Percentiles rank a stretch among this genome's conserved stretches.
Conservation (phyloP, 2,113 vertebrate species). For the Mesoclemmys tuberculata region DNA sequence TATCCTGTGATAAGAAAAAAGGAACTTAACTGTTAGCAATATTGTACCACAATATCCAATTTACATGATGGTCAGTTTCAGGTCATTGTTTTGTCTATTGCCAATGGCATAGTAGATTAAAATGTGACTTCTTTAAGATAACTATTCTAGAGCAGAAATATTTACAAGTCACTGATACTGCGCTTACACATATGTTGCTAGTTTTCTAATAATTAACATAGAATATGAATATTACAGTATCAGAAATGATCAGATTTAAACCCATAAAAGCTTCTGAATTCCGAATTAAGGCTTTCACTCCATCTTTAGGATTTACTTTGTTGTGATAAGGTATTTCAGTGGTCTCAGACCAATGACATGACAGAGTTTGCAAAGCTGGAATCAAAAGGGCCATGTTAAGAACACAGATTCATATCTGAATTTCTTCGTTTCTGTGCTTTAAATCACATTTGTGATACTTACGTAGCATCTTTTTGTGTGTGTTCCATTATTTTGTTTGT, state of each 20-base stretch:
- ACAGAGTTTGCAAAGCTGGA: background rate
- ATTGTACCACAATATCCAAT: background rate
- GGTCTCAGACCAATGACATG: background rate
- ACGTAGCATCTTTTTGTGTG: background rate
- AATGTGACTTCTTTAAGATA: background rate
- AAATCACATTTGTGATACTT: background rate
- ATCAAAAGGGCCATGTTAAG: background rate
- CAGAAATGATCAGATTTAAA: background rate
- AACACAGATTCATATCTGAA: rapidly evolving
- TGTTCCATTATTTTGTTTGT: background rate
- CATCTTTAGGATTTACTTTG: background rate
- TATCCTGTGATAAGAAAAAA: background rate
- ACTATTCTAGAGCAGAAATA: background rate
- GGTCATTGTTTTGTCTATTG: background rate
- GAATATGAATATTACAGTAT: background rate
- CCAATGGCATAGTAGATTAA: background rate
- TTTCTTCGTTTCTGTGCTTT: rapidly evolving
- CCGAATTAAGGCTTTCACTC: background rate
- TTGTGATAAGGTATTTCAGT: background rate
- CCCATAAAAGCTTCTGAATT: background rate
- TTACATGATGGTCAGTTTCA: background rate
- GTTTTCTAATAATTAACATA: background rate
- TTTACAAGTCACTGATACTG: background rate
- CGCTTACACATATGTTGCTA: background rate
- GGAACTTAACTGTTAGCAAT: background rate